Evolutionary conservation across 2,797 vertebrate species (phyloP), one percentile per base, ranked within the genome.

Genomic region (Neoniphon sammara): DNA sequence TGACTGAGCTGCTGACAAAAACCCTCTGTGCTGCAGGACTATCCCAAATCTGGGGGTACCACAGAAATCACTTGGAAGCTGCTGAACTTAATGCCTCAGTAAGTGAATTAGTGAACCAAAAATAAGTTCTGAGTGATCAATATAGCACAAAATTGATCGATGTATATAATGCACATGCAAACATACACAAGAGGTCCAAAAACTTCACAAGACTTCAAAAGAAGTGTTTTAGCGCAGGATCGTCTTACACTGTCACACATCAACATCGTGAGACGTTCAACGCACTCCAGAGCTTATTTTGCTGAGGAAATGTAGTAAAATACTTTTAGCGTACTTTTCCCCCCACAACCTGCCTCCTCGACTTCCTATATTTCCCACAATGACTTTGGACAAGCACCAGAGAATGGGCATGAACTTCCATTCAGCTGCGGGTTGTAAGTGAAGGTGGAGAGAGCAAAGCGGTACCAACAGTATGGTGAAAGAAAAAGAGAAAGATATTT

Each of bases 321-420:
- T 12, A 10, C 36, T 39, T 12, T 39, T 8, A 18, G 20, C 36
- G 44, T 23, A 42, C 30, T 30, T 18, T 18, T 21, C 67, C 63
- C 25, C 39, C 20, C 56, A 25, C 3, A 52, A 27, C 14, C 11
- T 5, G 9, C 47, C 70, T 75, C 20, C 1, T 9, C 17, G 0
- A 44, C 65, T 68, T 39, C 36, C 36, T 12, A 12, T 3, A 11
- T 12, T 39, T 39, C 36, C 36, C 36, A 39, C 9, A 39, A 39
- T 11, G 36, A 39, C 36, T 39, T 39, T 39, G 2, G 36, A 39
- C 36, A 39, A 39, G 7, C 9, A 10, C 36, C 36, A 46, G 25
- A 6, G 27, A 58, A 73, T 12, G 44, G 12, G 76, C 42, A 50
- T 55, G 15, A n/a, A 63, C 77, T 69, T 75, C 58, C 56, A 25